Conservation (phyloP, 2,888 invertebrate species). For the Acheta domesticus region DNA sequence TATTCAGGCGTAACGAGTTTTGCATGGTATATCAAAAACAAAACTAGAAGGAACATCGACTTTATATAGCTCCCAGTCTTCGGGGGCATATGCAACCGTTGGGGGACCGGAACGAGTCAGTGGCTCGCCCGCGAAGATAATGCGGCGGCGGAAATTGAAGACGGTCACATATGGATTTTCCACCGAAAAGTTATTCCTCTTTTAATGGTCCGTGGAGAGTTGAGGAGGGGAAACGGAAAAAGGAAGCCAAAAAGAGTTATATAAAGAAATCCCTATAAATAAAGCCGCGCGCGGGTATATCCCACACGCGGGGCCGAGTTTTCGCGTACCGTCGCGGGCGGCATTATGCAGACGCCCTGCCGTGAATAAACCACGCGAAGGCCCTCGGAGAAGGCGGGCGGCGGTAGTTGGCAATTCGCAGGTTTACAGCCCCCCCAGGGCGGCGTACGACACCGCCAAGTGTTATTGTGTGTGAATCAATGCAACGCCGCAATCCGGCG, state of each 20-base stretch:
- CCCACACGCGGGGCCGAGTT: background rate
- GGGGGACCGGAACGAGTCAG: background rate
- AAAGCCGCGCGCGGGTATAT: background rate
- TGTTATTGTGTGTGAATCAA: constrained; percentile 18
- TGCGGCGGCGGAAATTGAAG: constrained; percentile 26
- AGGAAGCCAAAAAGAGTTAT: constrained; percentile 21
- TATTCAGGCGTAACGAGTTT: constrained; percentile 18
- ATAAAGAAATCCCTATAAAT: constrained; percentile 22
- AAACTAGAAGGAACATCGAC: background rate
- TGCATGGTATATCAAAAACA: constrained; percentile 9
- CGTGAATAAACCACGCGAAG: background rate
- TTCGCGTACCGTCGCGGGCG: background rate
- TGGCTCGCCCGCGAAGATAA: constrained; percentile 19
- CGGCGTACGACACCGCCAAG: background rate
- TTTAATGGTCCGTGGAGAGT: constrained; percentile 24
- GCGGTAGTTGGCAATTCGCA: constrained; percentile 18
- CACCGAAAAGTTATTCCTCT: constrained; percentile 23
- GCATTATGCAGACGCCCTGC: background rate
- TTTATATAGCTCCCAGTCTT: background rate
- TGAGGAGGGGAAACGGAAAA: background rate
- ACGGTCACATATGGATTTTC: constrained; percentile 26
- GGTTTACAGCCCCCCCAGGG: background rate
- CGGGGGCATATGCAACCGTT: background rate
- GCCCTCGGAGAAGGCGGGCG: background rate
- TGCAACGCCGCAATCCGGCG: constrained; percentile 9